A percentile compares a stretch with the other conserved stretches of the same genome.
Evolutionary conservation across 2,797 vertebrate genomes (phyloP).

Genomic region (Dendrocincla fuliginosa): DNA sequence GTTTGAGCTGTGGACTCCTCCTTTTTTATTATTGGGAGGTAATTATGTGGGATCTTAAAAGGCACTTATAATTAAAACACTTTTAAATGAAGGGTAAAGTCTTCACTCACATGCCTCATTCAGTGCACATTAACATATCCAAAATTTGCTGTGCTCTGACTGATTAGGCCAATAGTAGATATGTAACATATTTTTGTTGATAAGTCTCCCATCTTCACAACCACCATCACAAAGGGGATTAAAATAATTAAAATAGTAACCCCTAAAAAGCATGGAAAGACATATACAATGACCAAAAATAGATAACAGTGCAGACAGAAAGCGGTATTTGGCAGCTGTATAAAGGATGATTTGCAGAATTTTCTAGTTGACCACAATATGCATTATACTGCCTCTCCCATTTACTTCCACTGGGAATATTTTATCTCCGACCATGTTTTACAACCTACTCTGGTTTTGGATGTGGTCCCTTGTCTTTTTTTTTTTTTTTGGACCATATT

Average conservation of each 20-base stretch:
- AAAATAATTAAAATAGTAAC: background rate
- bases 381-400: background rate
- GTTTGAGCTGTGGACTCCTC: background rate
- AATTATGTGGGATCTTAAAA: background rate
- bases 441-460: constrained; percentile 10
- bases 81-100: background rate
- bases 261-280: background rate
- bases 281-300: background rate
- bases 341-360: constrained; percentile 10
- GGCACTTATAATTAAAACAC: background rate
- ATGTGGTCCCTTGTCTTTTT: constrained; percentile 12
- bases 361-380: background rate
- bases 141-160: background rate
- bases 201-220: background rate
- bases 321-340: background rate
- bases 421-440: constrained; percentile 41
- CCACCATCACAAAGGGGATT: background rate
- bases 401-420: background rate
- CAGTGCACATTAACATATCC: background rate
- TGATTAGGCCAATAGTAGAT: background rate
- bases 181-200: background rate
- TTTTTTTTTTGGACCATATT: constrained; percentile 40
- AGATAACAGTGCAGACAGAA: background rate
- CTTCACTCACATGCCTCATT: background rate
- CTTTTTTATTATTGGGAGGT: background rate